A percentile compares a stretch with the other conserved stretches of the same genome.
Evolutionary conservation across 1,140 invertebrate species (phyloP).

Genomic region (Neodiprion virginianus): DNA sequence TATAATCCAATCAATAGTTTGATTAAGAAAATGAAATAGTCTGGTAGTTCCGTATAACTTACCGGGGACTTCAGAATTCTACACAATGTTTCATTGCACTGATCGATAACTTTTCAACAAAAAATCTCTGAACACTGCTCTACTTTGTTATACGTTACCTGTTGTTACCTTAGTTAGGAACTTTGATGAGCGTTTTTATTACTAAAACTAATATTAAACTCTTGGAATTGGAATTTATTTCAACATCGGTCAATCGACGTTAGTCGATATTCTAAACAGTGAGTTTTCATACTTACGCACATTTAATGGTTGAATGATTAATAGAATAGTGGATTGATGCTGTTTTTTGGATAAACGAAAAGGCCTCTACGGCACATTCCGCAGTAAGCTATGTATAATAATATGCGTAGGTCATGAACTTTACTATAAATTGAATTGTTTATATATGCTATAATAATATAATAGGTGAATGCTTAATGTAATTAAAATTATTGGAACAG

Average conservation of each 20-base stretch:
- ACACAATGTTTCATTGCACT: too few relatives aligned
- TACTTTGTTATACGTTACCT: too few relatives aligned
- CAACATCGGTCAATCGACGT: neutral
- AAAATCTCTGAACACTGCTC: too few relatives aligned
- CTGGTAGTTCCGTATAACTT: neutral
- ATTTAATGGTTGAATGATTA: neutral
- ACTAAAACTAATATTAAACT: too few relatives aligned
- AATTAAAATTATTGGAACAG: too few relatives aligned
- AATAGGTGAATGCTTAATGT: slow-evolving; percentile 2
- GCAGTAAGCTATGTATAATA: slow-evolving; percentile 22
- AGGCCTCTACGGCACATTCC: slow-evolving; percentile 39
- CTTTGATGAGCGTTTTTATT: too few relatives aligned
- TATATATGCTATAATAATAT: neutral
- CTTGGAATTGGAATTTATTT: neutral
- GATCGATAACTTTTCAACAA: too few relatives aligned
- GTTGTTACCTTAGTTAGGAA: too few relatives aligned
- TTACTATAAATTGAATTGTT: slow-evolving; percentile 7
- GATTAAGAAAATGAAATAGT: neutral
- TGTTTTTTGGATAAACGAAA: neutral
- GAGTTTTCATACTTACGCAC: neutral
- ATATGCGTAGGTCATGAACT: neutral
- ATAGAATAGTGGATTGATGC: neutral
- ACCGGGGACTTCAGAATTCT: neutral
- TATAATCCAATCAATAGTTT: neutral
- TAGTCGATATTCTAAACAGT: neutral